Evolutionary conservation across 2,888 invertebrate genomes (phyloP), one percentile per base, ranked within the genome.

Genomic region (Neria commutata): DNA sequence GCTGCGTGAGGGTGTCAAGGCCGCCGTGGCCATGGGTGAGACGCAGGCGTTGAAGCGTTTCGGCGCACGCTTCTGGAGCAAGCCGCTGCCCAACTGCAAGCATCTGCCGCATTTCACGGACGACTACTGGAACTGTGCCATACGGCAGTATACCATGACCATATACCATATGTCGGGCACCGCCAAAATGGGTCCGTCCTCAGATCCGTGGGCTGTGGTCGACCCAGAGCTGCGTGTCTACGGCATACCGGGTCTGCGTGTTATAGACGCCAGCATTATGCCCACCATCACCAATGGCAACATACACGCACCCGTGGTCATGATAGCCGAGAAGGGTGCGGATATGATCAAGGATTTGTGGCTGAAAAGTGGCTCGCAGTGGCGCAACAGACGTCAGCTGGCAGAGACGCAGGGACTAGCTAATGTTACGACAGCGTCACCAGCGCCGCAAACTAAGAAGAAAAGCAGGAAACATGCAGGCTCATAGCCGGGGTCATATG

Each of bases 241-340:
- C 70, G 94, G 94, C 0, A 82, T 94, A 1, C 83, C 88, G 58
- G 92, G 92, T 0, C 81, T 95, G 23, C 83, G 95, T 52, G 92
- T 94, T 0, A 90, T 94, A 59, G 94, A 94, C 72, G 93, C 93
- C 0, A 92, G 92, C 63, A 90, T 94, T 63, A 94, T 94, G 93
- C 94, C 94, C 0, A 85, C 89, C 1, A 90, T 94, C 34, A 91
- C 92, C 0, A 93, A 90, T 74, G 94, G 94, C 0, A 94, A 94
- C 72, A 92, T 91, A 19, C 93, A 94, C 71, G 94, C 94, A 0
- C 93, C 94, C 0, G 89, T 89, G 0, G 89, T 93, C 26, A 94
- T 94, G 94, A 91, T 94, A 21, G 94, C 85, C 0, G 94, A 94
- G 75, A 94, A 93, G 74, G 93, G 89, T 0, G 87, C 94, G 1